Base-by-base conservation (phyloP, 1,140 invertebrate genomes). In the Drosophila eugracilis region DNA sequence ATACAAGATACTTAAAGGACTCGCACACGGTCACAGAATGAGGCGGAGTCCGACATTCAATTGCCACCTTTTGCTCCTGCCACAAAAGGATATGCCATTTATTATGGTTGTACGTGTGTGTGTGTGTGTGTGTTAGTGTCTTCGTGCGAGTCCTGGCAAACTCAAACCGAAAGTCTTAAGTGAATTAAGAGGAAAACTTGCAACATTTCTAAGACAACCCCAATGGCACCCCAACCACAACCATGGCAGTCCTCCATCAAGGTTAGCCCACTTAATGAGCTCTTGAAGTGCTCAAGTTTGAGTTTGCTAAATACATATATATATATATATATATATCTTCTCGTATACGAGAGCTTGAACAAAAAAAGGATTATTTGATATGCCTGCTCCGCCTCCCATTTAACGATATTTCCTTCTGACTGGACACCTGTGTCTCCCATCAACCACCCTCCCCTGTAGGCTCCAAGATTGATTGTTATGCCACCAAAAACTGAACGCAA, bases 181-280 rank as follows among this genome's bases (percentile, higher is more conserved):
- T 88, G 83, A 88, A 88, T 88, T 88, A 88, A 78, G 78, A 81
- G 66, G 30, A 62, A 78, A 86, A 88, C 83, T 88, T 88, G 83
- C 74, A 72, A 88, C 74, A 78, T 72, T 81, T 88, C 85, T 76
- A 72, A 66, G 85, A 65, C 47, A 21, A 9, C 60, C 59, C 65
- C 44, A 67, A 53, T 7, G 30, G 30, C 24, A 7, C 21, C 24
- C 36, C 21, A 10, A 9, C 34, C 24, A 9, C 30, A n/a, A n/a
- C n/a, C n/a, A n/a, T n/a, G n/a, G 30, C 10, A 32, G 41, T 54
- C 50, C 22, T 45, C 67, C 37, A 57, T 83, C 70, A 81, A 88
- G 83, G 83, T 72, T 80, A 71, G 66, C 76, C 48, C 54, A 54
- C 78, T 78, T 86, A 86, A 86, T 86, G 83, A 86, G 78, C 74